These are phyloP conservation scores for Polyploca ridens DNA, from an alignment of 2,888 invertebrate genomes.

Conservation along the genomic window DNA sequence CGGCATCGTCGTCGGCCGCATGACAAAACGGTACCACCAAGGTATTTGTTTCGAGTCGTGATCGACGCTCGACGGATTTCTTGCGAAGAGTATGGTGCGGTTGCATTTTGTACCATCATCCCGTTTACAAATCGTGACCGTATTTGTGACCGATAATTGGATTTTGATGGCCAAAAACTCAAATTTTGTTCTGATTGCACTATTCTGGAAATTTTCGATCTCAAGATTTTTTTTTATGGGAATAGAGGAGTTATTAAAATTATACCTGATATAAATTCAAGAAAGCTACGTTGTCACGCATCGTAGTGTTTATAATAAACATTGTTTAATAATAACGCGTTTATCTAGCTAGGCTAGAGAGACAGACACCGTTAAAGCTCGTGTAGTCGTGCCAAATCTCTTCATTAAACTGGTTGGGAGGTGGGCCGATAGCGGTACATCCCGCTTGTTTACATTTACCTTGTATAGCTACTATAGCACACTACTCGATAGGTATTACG, in stretches of 20 bases:
- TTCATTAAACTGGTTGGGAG: slow-evolving; percentile 75
- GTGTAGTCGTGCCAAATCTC: slow-evolving; percentile 81
- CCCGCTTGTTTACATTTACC: slow-evolving; percentile 57
- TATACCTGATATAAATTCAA: slow-evolving; percentile 16
- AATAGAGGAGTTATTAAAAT: neutral
- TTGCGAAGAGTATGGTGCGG: slow-evolving; percentile 31
- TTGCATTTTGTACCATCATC: slow-evolving; percentile 28
- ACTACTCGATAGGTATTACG: slow-evolving; percentile 1
- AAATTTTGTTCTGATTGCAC: neutral
- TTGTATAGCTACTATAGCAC: slow-evolving; percentile 4
- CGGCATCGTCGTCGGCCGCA: slow-evolving; percentile 40
- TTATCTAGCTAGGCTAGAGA: slow-evolving; percentile 48
- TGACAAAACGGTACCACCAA: slow-evolving; percentile 61
- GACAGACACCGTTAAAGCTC: slow-evolving; percentile 70
- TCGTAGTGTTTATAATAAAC: slow-evolving; percentile 25
- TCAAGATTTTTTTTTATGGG: neutral
- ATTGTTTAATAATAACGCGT: slow-evolving; percentile 41
- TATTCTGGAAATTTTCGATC: neutral
- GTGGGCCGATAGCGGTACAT: slow-evolving; percentile 66
- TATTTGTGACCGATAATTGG: slow-evolving; percentile 35
- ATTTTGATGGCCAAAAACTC: slow-evolving; percentile 27
- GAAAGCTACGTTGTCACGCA: slow-evolving; percentile 15
- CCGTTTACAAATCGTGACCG: slow-evolving; percentile 29
- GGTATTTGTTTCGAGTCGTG: slow-evolving; percentile 50
- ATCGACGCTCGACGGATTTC: slow-evolving; percentile 45